phyloP scores from a whole-genome alignment of 2,797 vertebrate species.

The Cephalopachus bancanus region DNA sequence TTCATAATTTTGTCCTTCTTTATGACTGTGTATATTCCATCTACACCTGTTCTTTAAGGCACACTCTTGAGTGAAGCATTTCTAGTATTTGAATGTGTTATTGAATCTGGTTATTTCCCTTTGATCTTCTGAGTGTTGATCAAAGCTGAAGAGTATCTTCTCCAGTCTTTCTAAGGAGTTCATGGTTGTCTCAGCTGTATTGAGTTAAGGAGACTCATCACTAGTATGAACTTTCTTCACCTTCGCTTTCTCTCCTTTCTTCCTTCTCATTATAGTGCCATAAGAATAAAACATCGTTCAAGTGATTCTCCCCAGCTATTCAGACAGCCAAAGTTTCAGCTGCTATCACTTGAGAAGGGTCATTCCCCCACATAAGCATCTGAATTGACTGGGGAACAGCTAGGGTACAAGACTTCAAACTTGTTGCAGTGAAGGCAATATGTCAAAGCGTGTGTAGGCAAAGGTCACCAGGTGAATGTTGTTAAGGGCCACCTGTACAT shows the following conservation, averaged over 20 bases:
- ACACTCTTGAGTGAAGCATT: fast-evolving
- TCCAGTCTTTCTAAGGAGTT: background rate
- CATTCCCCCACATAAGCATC: fast-evolving
- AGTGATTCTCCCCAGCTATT: background rate
- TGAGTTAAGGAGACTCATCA: background rate
- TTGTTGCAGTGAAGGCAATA: fast-evolving
- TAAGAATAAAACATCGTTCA: background rate
- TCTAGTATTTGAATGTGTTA: fast-evolving
- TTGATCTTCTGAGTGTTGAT: background rate
- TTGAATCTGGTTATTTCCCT: background rate
- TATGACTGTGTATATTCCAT: too few species aligned
- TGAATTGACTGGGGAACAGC: background rate
- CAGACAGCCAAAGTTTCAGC: background rate
- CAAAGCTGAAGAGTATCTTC: background rate
- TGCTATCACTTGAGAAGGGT: fast-evolving
- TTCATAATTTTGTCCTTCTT: too few species aligned
- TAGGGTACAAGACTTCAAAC: too few species aligned
- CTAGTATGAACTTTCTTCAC: background rate
- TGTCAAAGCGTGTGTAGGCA: fast-evolving
- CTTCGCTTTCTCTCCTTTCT: too few species aligned
- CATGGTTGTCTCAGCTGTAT: fast-evolving
- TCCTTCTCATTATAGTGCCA: background rate
- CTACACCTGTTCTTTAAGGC: background rate
- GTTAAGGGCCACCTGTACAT: background rate
- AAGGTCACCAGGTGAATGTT: background rate